A percentile compares a stretch with the other conserved stretches of the same genome.
Evolutionary conservation across 2,888 invertebrate species (phyloP).

Genomic region (Dysmachus trigonus): DNA sequence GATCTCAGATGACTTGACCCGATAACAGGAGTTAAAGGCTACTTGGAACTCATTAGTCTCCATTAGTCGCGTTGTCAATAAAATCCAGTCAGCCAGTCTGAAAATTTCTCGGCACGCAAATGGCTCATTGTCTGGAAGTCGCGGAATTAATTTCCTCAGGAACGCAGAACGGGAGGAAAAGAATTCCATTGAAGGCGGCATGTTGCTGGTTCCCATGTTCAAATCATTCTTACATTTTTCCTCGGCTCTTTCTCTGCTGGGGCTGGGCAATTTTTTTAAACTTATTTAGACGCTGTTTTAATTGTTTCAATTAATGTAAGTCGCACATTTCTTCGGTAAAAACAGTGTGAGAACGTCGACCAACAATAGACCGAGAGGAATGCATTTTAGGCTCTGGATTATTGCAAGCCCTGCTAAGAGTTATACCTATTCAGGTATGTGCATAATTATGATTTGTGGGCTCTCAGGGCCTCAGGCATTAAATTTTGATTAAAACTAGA

Average conservation of each 20-base stretch:
- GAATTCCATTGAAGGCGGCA: slow-evolving; percentile 11
- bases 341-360: not conserved
- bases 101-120: slow-evolving; percentile 10
- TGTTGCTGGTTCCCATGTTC: not conserved
- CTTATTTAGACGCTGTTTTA: slow-evolving; percentile 14
- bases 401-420: not conserved
- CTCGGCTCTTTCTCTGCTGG: not conserved
- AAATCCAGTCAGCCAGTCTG: slow-evolving; percentile 12
- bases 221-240: slow-evolving; percentile 6
- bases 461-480: not conserved
- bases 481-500: not conserved
- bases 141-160: not conserved
- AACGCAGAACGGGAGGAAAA: not conserved
- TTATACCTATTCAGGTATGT: not conserved
- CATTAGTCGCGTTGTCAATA: slow-evolving; percentile 26
- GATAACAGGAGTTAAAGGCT: slow-evolving; percentile 22
- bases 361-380: not conserved
- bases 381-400: not conserved
- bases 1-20: not conserved
- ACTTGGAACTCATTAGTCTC: slow-evolving; percentile 10
- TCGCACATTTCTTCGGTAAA: slow-evolving; percentile 23
- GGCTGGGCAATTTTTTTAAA: not conserved
- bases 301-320: slow-evolving; percentile 28
- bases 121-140: slow-evolving; percentile 21
- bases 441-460: slow-evolving; percentile 11